Percentiles rank a stretch among this genome's conserved stretches.
Conservation (phyloP, 1,140 invertebrate species). For the Mercenaria mercenaria region DNA sequence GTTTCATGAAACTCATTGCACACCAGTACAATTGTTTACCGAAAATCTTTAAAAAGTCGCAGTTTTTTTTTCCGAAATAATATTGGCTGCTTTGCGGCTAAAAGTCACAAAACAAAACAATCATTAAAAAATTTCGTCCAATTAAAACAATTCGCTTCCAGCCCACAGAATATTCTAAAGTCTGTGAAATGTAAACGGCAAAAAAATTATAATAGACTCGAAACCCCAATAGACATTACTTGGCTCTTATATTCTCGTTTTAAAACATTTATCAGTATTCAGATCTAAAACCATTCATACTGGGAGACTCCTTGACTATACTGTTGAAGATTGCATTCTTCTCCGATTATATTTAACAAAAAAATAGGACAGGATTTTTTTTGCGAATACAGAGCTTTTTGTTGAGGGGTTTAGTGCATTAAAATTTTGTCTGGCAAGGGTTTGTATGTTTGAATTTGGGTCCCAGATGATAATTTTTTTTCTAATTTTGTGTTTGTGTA, state of each 20-base stretch:
- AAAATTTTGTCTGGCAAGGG: neutral
- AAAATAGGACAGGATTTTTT: neutral
- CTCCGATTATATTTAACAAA: slow-evolving; percentile 2
- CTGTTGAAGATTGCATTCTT: slow-evolving; percentile 22
- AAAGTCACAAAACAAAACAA: no score
- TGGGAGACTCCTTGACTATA: slow-evolving; percentile 1
- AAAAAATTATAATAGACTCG: neutral
- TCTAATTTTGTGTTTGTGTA: neutral
- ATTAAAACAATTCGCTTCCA: no score
- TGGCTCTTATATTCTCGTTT: slow-evolving; percentile 15
- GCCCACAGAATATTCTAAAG: no score
- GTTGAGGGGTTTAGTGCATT: neutral
- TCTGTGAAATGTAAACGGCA: no score
- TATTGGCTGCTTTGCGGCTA: no score
- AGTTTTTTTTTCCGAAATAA: no score
- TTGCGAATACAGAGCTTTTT: slow-evolving; percentile 10
- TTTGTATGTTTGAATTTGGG: no score
- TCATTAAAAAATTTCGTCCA: no score
- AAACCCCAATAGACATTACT: slow-evolving; percentile 2
- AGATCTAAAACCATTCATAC: slow-evolving; percentile 15
- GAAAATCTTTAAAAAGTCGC: no score
- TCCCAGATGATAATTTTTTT: no score
- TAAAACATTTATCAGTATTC: slow-evolving; percentile 11
- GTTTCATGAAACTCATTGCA: no score
- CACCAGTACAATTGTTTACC: no score